Conservation (phyloP, 2,113 vertebrate species). For the Poeciliopsis prolifica region DNA sequence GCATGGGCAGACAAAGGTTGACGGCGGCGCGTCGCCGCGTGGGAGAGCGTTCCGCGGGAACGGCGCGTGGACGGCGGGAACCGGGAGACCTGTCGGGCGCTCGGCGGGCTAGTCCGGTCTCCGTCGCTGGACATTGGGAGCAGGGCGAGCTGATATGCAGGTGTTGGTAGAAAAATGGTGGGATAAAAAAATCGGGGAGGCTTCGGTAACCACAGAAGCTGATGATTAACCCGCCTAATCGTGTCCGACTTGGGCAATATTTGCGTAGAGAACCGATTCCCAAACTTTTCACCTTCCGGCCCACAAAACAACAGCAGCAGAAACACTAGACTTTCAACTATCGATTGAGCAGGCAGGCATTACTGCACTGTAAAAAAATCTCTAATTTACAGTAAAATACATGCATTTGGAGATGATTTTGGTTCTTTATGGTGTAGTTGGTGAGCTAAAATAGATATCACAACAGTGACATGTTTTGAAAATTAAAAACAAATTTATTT, state of each 20-base stretch:
- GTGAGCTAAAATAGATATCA: neutral
- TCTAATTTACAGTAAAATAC: too few species aligned
- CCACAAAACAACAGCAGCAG: neutral
- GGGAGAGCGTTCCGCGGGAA: conserved; percentile 25
- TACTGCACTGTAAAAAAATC: neutral
- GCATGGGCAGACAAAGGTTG: conserved; percentile 5
- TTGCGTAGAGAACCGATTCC: neutral
- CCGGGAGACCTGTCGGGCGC: conserved; percentile 23
- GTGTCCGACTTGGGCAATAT: neutral
- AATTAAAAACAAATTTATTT: neutral
- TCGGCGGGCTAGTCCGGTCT: conserved; percentile 16
- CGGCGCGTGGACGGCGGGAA: conserved; percentile 15
- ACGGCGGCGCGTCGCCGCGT: conserved; percentile 20
- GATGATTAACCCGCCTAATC: neutral
- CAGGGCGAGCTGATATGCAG: conserved; percentile 52
- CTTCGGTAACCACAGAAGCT: conserved; percentile 76
- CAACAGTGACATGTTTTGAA: neutral
- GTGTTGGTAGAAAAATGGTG: conserved; percentile 43
- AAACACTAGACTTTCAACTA: neutral
- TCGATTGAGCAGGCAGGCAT: neutral
- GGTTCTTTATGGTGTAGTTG: too few species aligned
- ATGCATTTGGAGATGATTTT: too few species aligned
- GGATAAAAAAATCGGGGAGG: conserved; percentile 49
- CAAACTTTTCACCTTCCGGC: neutral
- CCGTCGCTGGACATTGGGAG: conserved; percentile 1